phyloP scores from a whole-genome alignment of 2,113 vertebrate genomes.

The Cololabis saira region DNA sequence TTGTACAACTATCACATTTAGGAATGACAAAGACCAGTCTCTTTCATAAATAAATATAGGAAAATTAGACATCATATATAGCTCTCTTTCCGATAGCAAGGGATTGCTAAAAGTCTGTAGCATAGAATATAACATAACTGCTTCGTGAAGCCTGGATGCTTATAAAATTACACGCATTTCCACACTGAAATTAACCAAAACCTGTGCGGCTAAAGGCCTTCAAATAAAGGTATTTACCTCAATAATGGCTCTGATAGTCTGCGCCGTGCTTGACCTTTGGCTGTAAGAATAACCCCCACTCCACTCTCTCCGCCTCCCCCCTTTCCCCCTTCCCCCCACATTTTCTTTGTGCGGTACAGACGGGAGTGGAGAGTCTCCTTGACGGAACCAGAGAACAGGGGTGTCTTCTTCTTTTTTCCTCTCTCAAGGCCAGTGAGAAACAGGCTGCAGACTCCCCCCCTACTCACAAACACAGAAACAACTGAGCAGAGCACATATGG shows the following conservation, averaged over 20 bases:
- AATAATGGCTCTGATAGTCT: slow-evolving; percentile 76
- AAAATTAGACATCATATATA: slow-evolving; percentile 82
- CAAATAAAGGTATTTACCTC: slow-evolving; percentile 74
- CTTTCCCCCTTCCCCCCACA: neutral
- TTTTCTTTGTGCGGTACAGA: slow-evolving; percentile 52
- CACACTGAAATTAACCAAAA: slow-evolving; percentile 61
- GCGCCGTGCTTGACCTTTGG: slow-evolving; percentile 76
- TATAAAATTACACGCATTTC: slow-evolving; percentile 59
- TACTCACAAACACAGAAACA: slow-evolving; percentile 64
- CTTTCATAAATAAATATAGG: slow-evolving; percentile 81
- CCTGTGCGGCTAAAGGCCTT: slow-evolving; percentile 64
- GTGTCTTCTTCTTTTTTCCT: slow-evolving; percentile 48
- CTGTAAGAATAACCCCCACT: slow-evolving; percentile 58
- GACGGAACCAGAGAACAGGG: slow-evolving; percentile 55
- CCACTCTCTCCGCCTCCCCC: neutral
- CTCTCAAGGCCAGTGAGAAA: slow-evolving; percentile 59
- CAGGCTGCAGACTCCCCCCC: slow-evolving; percentile 46
- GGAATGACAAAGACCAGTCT: slow-evolving; percentile 74
- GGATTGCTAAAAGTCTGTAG: slow-evolving; percentile 62
- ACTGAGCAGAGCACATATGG: slow-evolving; percentile 56
- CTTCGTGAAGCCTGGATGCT: slow-evolving; percentile 56
- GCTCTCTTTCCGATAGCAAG: slow-evolving; percentile 75
- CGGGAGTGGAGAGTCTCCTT: slow-evolving; percentile 44
- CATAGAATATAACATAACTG: slow-evolving; percentile 52
- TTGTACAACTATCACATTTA: slow-evolving; percentile 76